Conservation (phyloP, 2,113 vertebrate species). For the Guaruba guarouba region DNA sequence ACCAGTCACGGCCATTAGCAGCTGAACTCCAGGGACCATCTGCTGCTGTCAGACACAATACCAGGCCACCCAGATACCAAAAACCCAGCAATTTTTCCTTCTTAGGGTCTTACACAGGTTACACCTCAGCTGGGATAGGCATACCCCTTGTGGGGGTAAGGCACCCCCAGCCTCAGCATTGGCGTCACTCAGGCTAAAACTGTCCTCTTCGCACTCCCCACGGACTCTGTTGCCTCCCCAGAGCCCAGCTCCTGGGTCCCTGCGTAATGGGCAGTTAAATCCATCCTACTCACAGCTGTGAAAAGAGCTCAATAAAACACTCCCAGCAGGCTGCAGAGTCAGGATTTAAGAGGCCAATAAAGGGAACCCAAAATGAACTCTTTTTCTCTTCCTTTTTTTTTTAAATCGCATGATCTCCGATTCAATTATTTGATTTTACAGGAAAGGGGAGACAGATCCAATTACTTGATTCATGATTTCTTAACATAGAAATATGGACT, state of each 20-base stretch:
- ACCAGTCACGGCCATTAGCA: not conserved
- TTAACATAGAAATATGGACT: not conserved
- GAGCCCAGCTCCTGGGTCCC: not conserved
- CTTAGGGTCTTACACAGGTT: not conserved
- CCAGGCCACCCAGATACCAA: not conserved
- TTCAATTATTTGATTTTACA: constrained; percentile 17
- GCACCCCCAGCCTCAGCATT: not conserved
- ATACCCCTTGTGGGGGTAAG: not conserved
- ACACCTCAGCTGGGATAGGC: not conserved
- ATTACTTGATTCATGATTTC: not conserved
- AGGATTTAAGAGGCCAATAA: constrained; percentile 29
- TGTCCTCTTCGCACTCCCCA: not conserved
- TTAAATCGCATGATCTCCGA: not conserved
- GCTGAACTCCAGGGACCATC: not conserved
- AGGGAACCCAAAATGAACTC: not conserved
- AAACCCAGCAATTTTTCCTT: not conserved
- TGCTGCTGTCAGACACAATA: not conserved
- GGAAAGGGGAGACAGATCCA: not conserved
- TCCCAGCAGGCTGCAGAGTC: not conserved
- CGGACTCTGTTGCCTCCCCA: rapidly evolving
- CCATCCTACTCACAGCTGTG: not conserved
- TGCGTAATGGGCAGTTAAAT: not conserved
- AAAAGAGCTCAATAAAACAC: not conserved
- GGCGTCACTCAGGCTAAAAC: not conserved
- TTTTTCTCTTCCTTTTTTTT: not conserved